Evolutionary conservation across 1,140 invertebrate species (phyloP).

Genomic region (Pomacea maculata): DNA sequence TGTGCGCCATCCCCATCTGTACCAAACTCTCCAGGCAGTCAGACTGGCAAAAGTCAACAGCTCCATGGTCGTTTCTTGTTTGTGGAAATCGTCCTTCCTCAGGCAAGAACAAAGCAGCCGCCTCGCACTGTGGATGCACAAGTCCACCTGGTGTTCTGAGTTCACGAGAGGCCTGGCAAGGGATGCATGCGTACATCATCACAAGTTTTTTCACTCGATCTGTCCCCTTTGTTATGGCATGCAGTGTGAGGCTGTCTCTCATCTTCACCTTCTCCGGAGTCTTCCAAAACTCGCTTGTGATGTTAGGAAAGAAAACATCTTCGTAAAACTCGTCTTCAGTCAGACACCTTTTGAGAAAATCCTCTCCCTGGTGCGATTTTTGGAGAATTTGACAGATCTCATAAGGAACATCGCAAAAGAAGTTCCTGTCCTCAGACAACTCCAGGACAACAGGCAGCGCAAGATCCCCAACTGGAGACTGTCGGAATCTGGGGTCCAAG

Average conservation of each 20-base stretch:
- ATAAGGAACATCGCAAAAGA: slow-evolving; percentile 8
- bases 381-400: slow-evolving; percentile 1
- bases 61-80: neutral
- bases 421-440: slow-evolving; percentile 11
- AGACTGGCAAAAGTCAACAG: neutral
- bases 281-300: neutral
- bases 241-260: slow-evolving; percentile 5
- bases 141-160: neutral
- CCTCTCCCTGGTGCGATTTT: neutral
- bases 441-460: slow-evolving; percentile 6
- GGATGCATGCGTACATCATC: neutral
- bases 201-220: neutral
- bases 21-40: slow-evolving; percentile 5
- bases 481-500: neutral
- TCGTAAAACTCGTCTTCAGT: slow-evolving; percentile 11
- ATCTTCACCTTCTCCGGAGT: neutral
- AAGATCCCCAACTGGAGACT: neutral
- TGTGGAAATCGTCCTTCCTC: slow-evolving; percentile 20
- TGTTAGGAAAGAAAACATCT: slow-evolving; percentile 18
- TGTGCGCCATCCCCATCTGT: slow-evolving; percentile 27
- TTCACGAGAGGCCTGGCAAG: neutral
- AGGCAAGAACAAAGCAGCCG: neutral
- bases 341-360: neutral
- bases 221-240: neutral
- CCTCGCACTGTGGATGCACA: slow-evolving; percentile 2